Evolutionary conservation across 2,113 vertebrate species (phyloP), one percentile per base, ranked within the genome.

Genomic region (Alexandromys fortis): DNA sequence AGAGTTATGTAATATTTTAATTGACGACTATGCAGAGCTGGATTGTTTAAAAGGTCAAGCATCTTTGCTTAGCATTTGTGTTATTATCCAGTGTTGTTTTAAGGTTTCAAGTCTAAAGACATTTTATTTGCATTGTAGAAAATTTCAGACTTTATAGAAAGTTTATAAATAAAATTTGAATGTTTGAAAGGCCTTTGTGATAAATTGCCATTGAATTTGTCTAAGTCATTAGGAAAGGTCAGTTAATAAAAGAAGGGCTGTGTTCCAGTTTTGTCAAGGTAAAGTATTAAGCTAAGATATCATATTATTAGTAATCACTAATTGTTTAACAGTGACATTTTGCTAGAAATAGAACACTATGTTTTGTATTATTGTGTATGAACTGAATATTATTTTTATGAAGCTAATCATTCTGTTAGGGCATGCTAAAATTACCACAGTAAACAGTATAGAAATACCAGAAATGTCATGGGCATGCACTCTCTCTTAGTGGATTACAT

Each of bases 201-300:
- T 94, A 82, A 94, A 96, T 81, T 72, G 49, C 13, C 72, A 73
- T 58, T 85, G 76, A 93, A 94, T 96, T 94, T 90, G 55, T 90
- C 88, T 72, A 92, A 85, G 58, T 82, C 45, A 63, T 47, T 79
- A 28, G 95, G 33, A 92, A 96, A 96, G 87, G 61, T 92, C 87
- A 94, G 61, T 58, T 61, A 72, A 68, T 92, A 94, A 96, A 94
- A 89, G 45, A 9, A 72, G 14, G 58, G 9, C 58, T 49, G 26
- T 77, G 5, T 83, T 92, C 76, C 76, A 92, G 35, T 86, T 94
- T 55, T 93, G 33, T 85, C 83, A 72, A 77, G 75, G 63, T 86
- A 91, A 67, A 35, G 42, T n/a, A 55, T 75, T 86, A 78, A 82
- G 73, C 45, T 0, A 55, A 87, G 52, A 95, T 94, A 72, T 89